A percentile compares a stretch with the other conserved stretches of the same genome.
These are phyloP conservation scores for Mus caroli DNA, from an alignment of 2,797 vertebrate species.

Conservation along the genomic window DNA sequence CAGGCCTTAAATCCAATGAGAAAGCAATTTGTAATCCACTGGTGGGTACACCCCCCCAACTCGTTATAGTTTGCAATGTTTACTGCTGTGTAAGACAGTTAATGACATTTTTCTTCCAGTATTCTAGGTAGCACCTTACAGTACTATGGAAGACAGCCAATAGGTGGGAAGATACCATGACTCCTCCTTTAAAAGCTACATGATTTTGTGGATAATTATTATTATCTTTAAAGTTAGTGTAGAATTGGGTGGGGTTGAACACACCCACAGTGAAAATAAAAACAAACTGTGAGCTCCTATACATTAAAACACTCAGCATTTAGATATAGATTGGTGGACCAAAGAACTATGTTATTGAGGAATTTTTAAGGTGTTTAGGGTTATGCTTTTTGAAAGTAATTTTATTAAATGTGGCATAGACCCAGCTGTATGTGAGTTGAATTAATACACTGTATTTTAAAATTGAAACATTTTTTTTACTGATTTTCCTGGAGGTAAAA, in stretches of 20 bases:
- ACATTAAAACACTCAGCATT: slow-evolving; percentile 29
- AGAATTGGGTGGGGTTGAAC: neutral
- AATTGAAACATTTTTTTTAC: neutral
- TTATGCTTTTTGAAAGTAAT: neutral
- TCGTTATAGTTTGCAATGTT: neutral
- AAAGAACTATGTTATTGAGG: neutral
- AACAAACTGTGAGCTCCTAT: neutral
- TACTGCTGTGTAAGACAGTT: neutral
- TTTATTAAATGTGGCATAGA: neutral
- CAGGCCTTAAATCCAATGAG: neutral
- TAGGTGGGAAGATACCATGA: neutral
- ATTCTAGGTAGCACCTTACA: neutral
- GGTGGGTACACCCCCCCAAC: too few relatives aligned
- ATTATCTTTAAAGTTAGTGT: slow-evolving; percentile 25
- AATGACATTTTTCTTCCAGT: neutral
- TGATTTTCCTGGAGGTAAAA: neutral
- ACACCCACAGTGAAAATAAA: neutral
- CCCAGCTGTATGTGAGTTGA: neutral
- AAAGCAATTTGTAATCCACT: neutral
- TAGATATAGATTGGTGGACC: neutral
- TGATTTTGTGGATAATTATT: slow-evolving; percentile 5
- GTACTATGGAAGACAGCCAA: neutral
- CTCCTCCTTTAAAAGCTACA: neutral
- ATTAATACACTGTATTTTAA: neutral
- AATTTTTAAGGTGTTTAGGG: slow-evolving; percentile 42